Evolutionary conservation across 2,797 vertebrate species (phyloP).

Genomic region (Schizothorax lantsangensis): DNA sequence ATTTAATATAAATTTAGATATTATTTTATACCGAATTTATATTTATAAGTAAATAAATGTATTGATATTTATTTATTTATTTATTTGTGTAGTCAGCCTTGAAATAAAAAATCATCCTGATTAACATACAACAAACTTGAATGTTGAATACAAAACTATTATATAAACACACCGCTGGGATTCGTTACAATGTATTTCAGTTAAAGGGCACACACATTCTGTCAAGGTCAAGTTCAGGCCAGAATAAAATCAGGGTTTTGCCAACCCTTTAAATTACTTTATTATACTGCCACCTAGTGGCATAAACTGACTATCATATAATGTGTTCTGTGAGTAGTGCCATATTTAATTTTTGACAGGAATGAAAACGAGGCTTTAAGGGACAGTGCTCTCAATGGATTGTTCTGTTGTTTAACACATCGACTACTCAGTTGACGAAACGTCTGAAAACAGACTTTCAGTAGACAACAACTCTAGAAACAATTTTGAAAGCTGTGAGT

Average conservation of each 20-base stretch:
- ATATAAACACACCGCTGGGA: background rate
- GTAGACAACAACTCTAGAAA: background rate
- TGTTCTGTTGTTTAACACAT: background rate
- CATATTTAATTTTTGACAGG: background rate
- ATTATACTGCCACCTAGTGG: constrained; percentile 53
- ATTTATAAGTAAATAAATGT: too few relatives aligned
- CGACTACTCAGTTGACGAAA: background rate
- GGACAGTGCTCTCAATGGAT: too few relatives aligned
- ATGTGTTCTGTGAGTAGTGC: background rate
- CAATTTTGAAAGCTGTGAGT: background rate
- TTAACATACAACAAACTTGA: background rate
- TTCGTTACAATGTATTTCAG: background rate
- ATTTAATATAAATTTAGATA: background rate
- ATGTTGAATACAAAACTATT: background rate
- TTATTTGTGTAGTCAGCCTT: background rate
- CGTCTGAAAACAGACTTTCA: background rate
- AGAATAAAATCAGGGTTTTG: constrained; percentile 61
- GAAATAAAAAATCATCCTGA: background rate
- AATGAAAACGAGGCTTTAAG: background rate
- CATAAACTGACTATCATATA: background rate
- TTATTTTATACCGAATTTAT: background rate
- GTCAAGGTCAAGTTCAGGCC: constrained; percentile 81
- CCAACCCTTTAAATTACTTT: constrained; percentile 51
- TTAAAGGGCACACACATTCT: constrained; percentile 14
- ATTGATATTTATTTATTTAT: background rate